These are phyloP conservation scores for Pachyseris speciosa DNA, from an alignment of 64 coral and sea anemone genomes.

Conservation along the genomic window DNA sequence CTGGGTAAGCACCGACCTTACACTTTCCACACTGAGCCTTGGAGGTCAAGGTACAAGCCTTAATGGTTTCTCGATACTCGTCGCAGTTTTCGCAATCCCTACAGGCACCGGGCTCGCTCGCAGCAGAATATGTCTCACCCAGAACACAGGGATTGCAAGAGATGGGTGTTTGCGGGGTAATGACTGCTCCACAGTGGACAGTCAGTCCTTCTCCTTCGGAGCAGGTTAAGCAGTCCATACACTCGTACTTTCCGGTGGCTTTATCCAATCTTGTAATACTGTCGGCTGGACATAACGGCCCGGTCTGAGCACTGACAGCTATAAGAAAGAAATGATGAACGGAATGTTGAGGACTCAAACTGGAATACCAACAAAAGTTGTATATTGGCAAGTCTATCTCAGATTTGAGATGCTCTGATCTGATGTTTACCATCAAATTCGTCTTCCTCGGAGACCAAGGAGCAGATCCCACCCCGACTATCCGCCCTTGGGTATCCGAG, in stretches of 20 bases:
- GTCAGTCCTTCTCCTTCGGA: conserved; percentile 11
- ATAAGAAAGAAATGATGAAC: neutral
- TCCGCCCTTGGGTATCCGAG: no score
- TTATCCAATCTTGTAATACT: neutral
- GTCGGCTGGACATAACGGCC: neutral
- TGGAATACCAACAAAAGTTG: no score
- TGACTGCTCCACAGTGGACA: conserved; percentile 14
- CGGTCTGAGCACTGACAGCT: neutral
- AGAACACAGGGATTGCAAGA: conserved; percentile 11
- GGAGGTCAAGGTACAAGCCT: neutral
- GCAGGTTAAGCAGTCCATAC: conserved; percentile 2
- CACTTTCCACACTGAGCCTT: conserved; percentile 34
- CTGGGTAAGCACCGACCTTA: neutral
- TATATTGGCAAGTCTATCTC: no score
- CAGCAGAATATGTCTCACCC: conserved; percentile 35
- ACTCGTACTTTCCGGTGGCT: neutral
- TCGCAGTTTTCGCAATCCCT: conserved; percentile 27
- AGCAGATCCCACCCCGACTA: no score
- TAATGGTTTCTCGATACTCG: neutral
- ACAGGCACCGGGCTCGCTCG: conserved; percentile 8
- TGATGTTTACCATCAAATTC: no score
- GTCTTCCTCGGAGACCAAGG: no score
- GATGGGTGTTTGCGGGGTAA: neutral
- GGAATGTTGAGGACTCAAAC: no score
- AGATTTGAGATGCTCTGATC: no score